These are phyloP conservation scores for Malurus alboscapulatus DNA, from an alignment of 2,113 vertebrate species.

Conservation along the genomic window DNA sequence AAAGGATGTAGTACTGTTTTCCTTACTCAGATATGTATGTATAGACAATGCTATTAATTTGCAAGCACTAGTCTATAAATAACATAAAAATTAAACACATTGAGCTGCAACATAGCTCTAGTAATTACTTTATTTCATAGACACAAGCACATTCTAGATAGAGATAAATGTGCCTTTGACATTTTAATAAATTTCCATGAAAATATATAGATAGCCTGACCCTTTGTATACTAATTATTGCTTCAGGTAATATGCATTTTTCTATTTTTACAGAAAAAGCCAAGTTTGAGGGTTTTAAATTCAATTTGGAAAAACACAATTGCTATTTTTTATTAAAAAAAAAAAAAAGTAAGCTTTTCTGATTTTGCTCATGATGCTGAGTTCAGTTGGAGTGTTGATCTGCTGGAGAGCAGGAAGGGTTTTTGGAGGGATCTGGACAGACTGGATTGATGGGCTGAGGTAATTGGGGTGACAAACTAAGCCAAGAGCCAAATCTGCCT, in stretches of 20 bases:
- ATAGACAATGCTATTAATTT: background rate
- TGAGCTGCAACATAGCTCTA: background rate
- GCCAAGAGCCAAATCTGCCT: background rate
- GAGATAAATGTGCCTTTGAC: background rate
- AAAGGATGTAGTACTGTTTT: background rate
- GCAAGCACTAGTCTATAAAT: background rate
- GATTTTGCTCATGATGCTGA: rapidly evolving
- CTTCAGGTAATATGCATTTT: background rate
- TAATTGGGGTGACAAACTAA: background rate
- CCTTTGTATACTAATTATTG: background rate
- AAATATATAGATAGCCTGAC: background rate
- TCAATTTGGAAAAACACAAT: background rate
- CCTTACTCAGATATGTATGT: background rate
- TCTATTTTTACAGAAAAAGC: background rate
- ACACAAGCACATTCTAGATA: background rate
- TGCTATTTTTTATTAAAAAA: background rate
- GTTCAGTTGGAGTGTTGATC: background rate
- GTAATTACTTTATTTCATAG: background rate
- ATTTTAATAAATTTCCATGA: background rate
- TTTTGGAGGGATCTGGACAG: rapidly evolving
- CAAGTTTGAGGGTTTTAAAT: rapidly evolving
- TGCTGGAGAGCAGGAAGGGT: background rate
- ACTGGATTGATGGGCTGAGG: background rate
- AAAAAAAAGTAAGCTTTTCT: background rate
- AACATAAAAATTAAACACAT: background rate